Conservation (phyloP, 2,797 vertebrate species). For the Parotocinclus haroldoi region DNA sequence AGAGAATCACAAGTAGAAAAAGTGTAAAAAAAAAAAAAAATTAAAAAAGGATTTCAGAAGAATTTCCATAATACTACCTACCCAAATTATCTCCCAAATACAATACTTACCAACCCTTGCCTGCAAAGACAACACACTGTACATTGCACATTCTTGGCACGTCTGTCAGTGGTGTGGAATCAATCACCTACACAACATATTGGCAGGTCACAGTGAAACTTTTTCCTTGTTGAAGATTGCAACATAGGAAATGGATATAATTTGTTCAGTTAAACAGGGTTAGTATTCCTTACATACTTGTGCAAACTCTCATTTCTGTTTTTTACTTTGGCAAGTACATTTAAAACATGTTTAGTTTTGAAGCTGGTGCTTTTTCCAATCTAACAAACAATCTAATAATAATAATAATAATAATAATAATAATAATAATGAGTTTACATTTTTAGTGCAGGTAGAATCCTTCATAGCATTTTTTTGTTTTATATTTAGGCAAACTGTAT, state of each 20-base stretch:
- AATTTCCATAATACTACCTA: too few species aligned
- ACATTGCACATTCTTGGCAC: slow-evolving; percentile 14
- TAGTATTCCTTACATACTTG: not conserved
- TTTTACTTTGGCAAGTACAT: not conserved
- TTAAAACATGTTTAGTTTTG: not conserved
- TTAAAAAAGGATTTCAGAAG: too few species aligned
- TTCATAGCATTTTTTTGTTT: slow-evolving; percentile 1
- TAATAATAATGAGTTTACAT: too few species aligned
- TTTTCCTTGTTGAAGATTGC: not conserved
- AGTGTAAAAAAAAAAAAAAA: too few species aligned
- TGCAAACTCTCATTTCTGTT: slow-evolving; percentile 8
- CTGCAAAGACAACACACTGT: too few species aligned
- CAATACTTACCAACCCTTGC: too few species aligned
- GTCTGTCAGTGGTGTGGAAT: slow-evolving; percentile 10
- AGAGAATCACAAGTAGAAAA: too few species aligned
- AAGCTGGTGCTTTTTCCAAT: not conserved
- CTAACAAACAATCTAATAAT: too few species aligned
- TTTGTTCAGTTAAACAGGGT: too few species aligned
- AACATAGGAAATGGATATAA: too few species aligned
- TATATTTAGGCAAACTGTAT: not conserved
- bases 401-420: too few species aligned
- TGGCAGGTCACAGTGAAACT: slow-evolving; percentile 8
- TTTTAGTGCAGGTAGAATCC: not conserved
- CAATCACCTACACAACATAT: slow-evolving; percentile 7
- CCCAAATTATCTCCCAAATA: too few species aligned